Conservation (phyloP, 1,140 invertebrate species). For the Caerostris darwini region DNA sequence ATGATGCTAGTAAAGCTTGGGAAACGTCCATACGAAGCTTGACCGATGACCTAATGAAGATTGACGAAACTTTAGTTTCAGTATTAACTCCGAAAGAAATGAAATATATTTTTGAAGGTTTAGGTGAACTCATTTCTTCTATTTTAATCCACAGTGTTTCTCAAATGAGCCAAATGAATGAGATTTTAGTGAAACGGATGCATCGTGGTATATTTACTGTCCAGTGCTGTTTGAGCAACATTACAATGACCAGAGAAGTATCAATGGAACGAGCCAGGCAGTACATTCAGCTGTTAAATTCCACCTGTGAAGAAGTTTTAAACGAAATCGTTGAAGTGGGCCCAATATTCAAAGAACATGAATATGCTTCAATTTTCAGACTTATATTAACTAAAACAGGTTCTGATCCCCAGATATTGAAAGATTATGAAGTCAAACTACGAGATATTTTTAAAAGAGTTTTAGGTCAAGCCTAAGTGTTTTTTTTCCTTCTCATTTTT, state of each 20-base stretch:
- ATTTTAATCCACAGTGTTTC: conserved; percentile 93
- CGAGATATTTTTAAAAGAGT: neutral
- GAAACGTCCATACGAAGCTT: conserved; percentile 91
- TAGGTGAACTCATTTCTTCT: conserved; percentile 92
- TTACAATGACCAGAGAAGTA: conserved; percentile 91
- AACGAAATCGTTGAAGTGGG: conserved; percentile 90
- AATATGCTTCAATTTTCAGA: conserved; percentile 84
- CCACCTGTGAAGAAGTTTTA: conserved; percentile 91
- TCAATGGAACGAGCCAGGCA: conserved; percentile 92
- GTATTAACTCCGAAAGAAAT: conserved; percentile 90
- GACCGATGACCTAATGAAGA: conserved; percentile 88
- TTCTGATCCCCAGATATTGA: neutral
- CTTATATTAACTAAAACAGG: neutral
- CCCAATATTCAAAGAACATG: conserved; percentile 90
- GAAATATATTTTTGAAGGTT: conserved; percentile 96
- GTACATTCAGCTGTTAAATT: conserved; percentile 93
- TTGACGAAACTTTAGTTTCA: conserved; percentile 89
- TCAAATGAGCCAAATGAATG: conserved; percentile 89
- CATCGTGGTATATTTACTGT: conserved; percentile 92
- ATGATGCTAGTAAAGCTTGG: conserved; percentile 86
- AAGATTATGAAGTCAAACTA: neutral
- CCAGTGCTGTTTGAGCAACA: conserved; percentile 92
- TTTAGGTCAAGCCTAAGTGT: neutral
- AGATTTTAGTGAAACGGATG: conserved; percentile 90
- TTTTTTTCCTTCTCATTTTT: too few relatives aligned